Evolutionary conservation across 1,140 invertebrate species (phyloP), one percentile per base, ranked within the genome.

Genomic region (Orchesella cincta): DNA sequence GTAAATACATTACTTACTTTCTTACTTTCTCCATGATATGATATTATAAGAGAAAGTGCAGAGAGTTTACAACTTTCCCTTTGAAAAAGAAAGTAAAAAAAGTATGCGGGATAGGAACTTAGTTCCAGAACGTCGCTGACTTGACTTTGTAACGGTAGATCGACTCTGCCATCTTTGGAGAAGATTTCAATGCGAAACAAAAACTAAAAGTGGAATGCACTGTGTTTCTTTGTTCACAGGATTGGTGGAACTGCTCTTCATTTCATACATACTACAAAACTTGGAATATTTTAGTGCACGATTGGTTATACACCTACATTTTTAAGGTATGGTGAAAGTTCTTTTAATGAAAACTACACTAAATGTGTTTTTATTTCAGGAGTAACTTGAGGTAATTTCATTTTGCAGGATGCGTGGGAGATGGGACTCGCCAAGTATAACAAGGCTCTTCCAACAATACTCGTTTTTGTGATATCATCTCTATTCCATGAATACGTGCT

Each of bases 201-300:
- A 20, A 52, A n/a, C 8, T 39, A 36, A 46, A 46, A 12, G 39
- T 46, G 26, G 26, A 57, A 12, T 57, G 54, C 3, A 14, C 5
- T n/a, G 26, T 31, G 62, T 67, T 82, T 80, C 54, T 78, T 82
- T 82, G 80, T 71, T 86, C 86, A 20, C 83, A 95, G 91, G 95
- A 97, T 82, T 98, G 96, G 97, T 98, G 97, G 97, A 97, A 94
- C 67, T 91, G 91, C 5, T 91, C 90, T 1, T 90, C 90, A 0
- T 97, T 92, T 84, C 89, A 89, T 0, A 88, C 87, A 3, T 99
- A 92, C 84, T 98, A 96, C 84, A 89, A 95, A 23, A 93, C 92
- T 8, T 98, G 97, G 96, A 98, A 98, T 84, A 88, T 94, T 18
- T 91, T 98, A 0, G 95, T 98, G 0, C 92, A 97, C 83, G 94